Base-by-base conservation (phyloP, 1,140 invertebrate species). In the Drosophila serrata region DNA sequence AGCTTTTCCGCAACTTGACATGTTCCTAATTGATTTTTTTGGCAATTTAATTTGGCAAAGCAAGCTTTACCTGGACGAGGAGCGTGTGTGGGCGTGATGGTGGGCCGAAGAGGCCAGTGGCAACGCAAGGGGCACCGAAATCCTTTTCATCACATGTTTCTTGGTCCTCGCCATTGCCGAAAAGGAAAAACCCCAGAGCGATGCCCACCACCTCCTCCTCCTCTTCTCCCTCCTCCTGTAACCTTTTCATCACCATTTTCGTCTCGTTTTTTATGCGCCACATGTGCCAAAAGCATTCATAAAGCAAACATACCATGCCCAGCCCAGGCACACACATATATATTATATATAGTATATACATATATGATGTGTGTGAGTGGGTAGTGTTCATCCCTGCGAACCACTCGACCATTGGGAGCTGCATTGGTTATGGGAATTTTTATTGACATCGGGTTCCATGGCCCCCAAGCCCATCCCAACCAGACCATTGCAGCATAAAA, bases 1-100 rank as follows among this genome's bases (percentile, higher is more conserved):
- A 90, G 85, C 85, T 90, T 90, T 90, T 85, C 74, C 81, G 77
- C 74, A 85, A 77, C 85, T 91, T 91, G 87, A 91, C 87, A 91
- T 91, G 87, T 91, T 81, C 88, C 87, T 91, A 91, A 91, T 91
- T 91, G 87, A 91, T 91, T 91, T 91, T 87, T 60, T 70, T 85
- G 78, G 80, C 87, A 91, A 91, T 91, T 91, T 91, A 91, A 91
- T 91, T 87, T 91, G 90, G 80, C 82, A 91, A 62, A 81, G 78
- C 61, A 79, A 64, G 68, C 64, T 64, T 74, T 55, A 59, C 42
- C 42, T 82, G 79, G 62, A 48, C 74, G 70, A 24, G 4, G 40
- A 5, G 40, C 40, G 17, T 42, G 40, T 51, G n/a, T n/a, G 51
- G 55, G 64, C n/a, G 73, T 46, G 64, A 58, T 76, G 62, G 27